Percentiles rank a stretch among this genome's conserved stretches.
Conservation (phyloP, 2,113 vertebrate genomes). For the Amazona guildingii region DNA sequence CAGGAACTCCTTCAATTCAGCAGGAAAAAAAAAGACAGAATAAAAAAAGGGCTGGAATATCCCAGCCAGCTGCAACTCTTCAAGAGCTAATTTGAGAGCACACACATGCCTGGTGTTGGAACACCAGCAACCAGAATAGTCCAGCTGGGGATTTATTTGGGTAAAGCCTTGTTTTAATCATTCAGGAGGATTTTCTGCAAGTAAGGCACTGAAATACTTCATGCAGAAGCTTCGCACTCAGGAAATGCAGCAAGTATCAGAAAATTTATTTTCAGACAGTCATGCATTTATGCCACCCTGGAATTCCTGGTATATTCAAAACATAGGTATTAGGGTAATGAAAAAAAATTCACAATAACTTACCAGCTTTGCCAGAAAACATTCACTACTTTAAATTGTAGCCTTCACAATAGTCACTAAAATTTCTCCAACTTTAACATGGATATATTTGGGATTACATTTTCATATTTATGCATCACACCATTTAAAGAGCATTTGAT, state of each 20-base stretch:
- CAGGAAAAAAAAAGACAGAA: too few species aligned
- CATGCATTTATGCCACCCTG: not conserved
- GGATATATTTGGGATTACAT: not conserved
- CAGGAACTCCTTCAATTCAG: not conserved
- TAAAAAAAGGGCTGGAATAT: not conserved
- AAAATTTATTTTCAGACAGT: not conserved
- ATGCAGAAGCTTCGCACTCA: not conserved
- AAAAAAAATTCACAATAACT: not conserved
- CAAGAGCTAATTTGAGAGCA: not conserved
- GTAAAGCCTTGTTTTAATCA: not conserved
- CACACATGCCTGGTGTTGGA: not conserved
- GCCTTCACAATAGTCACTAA: not conserved
- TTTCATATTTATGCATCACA: not conserved
- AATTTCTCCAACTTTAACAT: not conserved
- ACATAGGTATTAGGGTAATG: not conserved
- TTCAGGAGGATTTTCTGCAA: not conserved
- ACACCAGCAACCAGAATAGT: not conserved
- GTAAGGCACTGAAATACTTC: not conserved
- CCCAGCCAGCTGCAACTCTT: constrained; percentile 38
- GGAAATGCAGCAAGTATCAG: not conserved
- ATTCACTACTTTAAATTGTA: not conserved
- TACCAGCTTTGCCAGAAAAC: not conserved
- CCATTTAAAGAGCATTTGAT: not conserved
- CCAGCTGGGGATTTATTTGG: constrained; percentile 7
- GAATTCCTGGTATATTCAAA: not conserved